phyloP scores from a whole-genome alignment of 2,888 invertebrate genomes.

The Elegia similella region DNA sequence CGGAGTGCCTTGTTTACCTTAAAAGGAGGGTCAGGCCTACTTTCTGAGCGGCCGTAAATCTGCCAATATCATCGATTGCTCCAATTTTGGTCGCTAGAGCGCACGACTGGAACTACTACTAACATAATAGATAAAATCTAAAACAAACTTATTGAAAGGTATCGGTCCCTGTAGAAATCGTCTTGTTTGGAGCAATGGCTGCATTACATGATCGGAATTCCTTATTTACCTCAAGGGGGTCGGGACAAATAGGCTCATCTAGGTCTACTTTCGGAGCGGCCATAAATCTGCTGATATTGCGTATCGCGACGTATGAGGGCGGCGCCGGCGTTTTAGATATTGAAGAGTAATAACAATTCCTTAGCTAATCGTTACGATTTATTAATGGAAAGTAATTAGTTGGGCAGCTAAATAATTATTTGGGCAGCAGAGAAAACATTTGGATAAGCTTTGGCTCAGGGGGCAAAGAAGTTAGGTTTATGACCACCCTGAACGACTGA shows the following conservation, averaged over 20 bases:
- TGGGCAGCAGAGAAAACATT: too few species aligned
- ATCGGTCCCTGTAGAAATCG: neutral
- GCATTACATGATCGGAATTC: neutral
- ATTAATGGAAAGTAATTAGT: too few species aligned
- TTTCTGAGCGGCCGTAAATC: slow-evolving; percentile 7
- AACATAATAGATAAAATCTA: too few species aligned
- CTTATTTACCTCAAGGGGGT: neutral
- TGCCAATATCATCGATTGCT: too few species aligned
- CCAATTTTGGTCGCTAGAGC: too few species aligned
- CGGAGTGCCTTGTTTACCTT: neutral
- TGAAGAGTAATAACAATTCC: too few species aligned
- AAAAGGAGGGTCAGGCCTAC: neutral
- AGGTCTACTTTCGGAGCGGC: neutral
- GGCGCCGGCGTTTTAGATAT: neutral
- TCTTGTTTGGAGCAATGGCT: neutral
- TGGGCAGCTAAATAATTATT: too few species aligned
- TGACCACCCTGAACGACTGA: too few species aligned
- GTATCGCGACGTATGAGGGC: neutral
- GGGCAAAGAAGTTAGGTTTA: too few species aligned
- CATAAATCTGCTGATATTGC: slow-evolving; percentile 13
- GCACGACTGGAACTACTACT: too few species aligned
- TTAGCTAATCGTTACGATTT: neutral
- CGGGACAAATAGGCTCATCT: slow-evolving; percentile 2
- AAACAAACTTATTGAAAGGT: neutral
- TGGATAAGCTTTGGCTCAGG: too few species aligned